phyloP scores from a whole-genome alignment of 53 echinoderm and acorn worm species.

The Apostichopus leukothele region DNA sequence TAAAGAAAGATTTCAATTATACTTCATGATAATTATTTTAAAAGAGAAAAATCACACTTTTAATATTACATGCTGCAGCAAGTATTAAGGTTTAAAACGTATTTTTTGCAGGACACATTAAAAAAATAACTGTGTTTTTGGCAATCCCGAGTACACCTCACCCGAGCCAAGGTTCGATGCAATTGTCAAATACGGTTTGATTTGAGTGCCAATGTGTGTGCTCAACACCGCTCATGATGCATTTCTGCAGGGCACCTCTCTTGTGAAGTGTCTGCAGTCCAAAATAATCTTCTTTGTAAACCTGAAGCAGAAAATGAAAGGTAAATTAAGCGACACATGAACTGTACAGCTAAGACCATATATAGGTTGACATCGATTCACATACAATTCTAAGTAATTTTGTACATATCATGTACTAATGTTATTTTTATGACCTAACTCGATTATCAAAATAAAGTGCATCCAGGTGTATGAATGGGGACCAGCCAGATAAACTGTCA shows the following conservation, averaged over 20 bases:
- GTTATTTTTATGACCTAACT: too few species aligned
- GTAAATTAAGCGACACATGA: too few species aligned
- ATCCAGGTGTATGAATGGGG: too few species aligned
- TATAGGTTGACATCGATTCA: too few species aligned
- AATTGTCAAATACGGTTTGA: conserved; percentile 84
- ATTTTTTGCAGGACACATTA: background rate
- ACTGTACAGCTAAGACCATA: too few species aligned
- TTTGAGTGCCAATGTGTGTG: conserved; percentile 85
- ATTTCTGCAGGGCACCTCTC: conserved; percentile 58
- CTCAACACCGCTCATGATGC: conserved; percentile 63
- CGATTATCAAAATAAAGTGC: too few species aligned
- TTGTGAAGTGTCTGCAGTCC: conserved; percentile 73
- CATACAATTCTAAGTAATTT: too few species aligned
- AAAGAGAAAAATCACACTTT: too few species aligned
- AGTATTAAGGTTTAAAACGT: background rate
- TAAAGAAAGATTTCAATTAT: too few species aligned
- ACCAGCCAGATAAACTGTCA: too few species aligned
- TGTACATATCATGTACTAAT: too few species aligned
- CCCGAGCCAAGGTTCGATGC: conserved; percentile 70
- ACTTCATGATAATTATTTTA: too few species aligned
- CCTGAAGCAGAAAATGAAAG: conserved; percentile 32
- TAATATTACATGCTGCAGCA: background rate
- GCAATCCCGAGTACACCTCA: background rate
- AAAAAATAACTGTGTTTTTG: background rate
- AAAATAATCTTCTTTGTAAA: conserved; percentile 78